Base-by-base conservation (phyloP, 2,888 invertebrate genomes). In the Apodemia zela region DNA sequence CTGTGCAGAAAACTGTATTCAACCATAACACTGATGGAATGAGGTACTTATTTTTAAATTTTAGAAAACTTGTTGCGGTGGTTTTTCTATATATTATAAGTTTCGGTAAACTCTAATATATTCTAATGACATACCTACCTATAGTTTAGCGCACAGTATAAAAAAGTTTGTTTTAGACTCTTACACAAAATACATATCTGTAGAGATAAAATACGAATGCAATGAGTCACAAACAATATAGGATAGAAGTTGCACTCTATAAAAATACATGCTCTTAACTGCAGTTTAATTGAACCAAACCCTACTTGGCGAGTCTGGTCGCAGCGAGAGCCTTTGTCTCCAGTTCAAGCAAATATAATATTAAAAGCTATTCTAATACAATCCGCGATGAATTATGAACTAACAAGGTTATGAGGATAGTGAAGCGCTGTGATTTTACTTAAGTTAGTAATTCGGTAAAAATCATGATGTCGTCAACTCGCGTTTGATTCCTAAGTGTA, bases 311-410 rank as follows among this genome's bases (percentile, higher is more conserved):
- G n/a, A 45, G 45, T 45, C 45, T 15, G n/a, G 45, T n/a, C n/a
- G 45, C 45, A 45, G 45, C 3, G 45, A 45, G 45, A 45, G 45
- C 45, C 11, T 45, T 45, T 45, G 45, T 45, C 45, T 45, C 45
- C 45, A 45, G 45, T 45, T 15, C 45, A 45, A 45, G 45, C 45
- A 45, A 45, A n/a, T 45, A 45, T 45, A 3, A 45, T 45, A 45
- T n/a, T n/a, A 45, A 45, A 45, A n/a, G 45, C 45, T n/a, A 45
- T 45, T 45, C 45, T 45, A 45, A 45, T 45, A n/a, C n/a, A 45
- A 45, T 4, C n/a, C n/a, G 45, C 45, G 45, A 45, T 45, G 45
- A 45, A 45, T n/a, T 45, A 45, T n/a, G 45, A 45, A n/a, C n/a
- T 45, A 13, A 45, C 45, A 45, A n/a, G 45, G 45, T 45, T 45